phyloP scores from a whole-genome alignment of 35 echinoderm and acorn worm species.

The Stichopus chloronotus region DNA sequence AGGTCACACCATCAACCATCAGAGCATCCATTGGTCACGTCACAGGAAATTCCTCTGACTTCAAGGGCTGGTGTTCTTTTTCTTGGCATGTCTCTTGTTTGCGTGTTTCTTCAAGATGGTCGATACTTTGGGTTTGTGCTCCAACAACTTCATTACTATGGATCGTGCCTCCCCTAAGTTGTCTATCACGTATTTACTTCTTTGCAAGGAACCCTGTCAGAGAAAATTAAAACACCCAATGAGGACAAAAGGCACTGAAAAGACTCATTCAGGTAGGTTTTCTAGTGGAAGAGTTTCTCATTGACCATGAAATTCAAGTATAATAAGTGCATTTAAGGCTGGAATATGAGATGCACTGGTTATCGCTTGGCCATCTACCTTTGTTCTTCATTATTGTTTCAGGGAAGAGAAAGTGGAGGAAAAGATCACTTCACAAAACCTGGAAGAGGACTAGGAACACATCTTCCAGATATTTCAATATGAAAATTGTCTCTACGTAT shows the following conservation, averaged over 20 bases:
- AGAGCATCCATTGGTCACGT: not conserved
- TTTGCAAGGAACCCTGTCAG: constrained; percentile 84
- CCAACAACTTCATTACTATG: constrained; percentile 85
- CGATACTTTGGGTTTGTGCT: constrained; percentile 96
- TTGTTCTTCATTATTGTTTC: too few species aligned
- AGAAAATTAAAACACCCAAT: constrained; percentile 10
- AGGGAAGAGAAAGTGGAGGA: too few species aligned
- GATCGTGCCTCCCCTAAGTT: constrained; percentile 85
- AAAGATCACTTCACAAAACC: too few species aligned
- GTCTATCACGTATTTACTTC: constrained; percentile 87
- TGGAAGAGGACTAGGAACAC: too few species aligned
- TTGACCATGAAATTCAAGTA: too few species aligned
- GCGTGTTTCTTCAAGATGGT: constrained; percentile 94
- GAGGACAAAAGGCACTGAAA: not conserved
- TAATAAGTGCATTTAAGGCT: too few species aligned
- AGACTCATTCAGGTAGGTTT: not conserved
- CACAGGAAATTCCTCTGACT: not conserved
- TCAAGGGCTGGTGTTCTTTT: constrained; percentile 83
- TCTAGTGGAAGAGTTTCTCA: not conserved
- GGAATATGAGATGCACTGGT: too few species aligned
- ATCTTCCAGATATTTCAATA: too few species aligned
- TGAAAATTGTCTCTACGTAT: too few species aligned
- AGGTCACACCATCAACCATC: not conserved
- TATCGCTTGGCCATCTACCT: too few species aligned
- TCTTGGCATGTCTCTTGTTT: constrained; percentile 97